These are phyloP conservation scores for Cyclina sinensis DNA, from an alignment of 1,140 invertebrate species.

Conservation along the genomic window DNA sequence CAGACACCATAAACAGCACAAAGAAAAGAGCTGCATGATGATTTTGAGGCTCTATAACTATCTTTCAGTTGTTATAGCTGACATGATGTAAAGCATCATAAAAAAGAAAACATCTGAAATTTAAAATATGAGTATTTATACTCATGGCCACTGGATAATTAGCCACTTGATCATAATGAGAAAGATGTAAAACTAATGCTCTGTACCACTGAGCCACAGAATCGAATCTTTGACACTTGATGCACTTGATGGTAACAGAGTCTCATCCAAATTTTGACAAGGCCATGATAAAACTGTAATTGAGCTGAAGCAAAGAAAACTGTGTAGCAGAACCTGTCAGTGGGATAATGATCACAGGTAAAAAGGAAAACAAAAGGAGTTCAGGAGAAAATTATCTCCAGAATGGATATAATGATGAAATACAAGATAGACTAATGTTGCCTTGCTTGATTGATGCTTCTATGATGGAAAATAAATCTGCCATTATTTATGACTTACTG, in stretches of 20 bases:
- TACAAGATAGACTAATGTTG: constrained; percentile 18
- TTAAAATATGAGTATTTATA: too few species aligned
- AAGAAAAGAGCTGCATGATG: not conserved
- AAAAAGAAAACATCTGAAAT: too few species aligned
- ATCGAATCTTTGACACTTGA: too few species aligned
- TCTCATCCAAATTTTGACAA: too few species aligned
- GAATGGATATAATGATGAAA: constrained; percentile 1
- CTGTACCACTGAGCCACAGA: too few species aligned
- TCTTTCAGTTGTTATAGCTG: too few species aligned
- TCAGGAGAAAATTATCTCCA: constrained; percentile 24
- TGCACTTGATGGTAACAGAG: too few species aligned
- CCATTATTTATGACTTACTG: constrained; percentile 3
- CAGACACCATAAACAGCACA: too few species aligned
- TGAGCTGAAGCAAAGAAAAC: not conserved
- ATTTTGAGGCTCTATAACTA: not conserved
- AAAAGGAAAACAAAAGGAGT: constrained; percentile 17
- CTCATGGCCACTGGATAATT: too few species aligned
- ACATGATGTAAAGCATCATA: too few species aligned
- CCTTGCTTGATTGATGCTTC: not conserved
- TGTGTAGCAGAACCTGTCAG: constrained; percentile 21
- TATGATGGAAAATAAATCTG: constrained; percentile 37
- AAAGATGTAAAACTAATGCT: too few species aligned
- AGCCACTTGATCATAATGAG: too few species aligned
- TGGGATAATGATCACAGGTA: not conserved
- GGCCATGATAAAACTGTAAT: not conserved